Evolutionary conservation across 2,113 vertebrate genomes (phyloP).

Genomic region (Leucopsar rothschildi): DNA sequence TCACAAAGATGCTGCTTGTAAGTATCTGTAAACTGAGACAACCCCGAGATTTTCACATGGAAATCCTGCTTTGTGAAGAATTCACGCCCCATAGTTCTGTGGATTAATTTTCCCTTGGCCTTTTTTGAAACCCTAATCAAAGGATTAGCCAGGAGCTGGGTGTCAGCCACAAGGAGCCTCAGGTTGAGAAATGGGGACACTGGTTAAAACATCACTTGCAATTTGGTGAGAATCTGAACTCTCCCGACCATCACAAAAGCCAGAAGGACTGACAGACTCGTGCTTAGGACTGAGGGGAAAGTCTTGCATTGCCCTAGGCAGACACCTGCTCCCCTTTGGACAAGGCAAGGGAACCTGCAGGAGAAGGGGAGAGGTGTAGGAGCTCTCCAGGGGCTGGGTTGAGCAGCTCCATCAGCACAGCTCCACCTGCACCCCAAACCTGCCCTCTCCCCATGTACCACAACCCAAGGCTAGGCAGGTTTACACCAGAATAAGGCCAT

Average conservation of each 20-base stretch:
- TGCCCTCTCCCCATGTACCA: fast-evolving
- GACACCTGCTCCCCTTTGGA: background rate
- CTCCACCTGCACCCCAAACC: background rate
- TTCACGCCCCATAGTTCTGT: background rate
- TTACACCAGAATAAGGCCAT: background rate
- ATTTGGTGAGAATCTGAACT: background rate
- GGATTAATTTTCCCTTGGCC: background rate
- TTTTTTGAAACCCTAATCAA: background rate
- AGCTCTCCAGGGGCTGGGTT: fast-evolving
- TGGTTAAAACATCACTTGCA: background rate
- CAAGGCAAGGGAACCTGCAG: background rate
- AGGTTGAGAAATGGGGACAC: background rate
- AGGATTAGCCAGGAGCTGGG: background rate
- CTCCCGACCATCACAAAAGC: background rate
- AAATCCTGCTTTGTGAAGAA: background rate
- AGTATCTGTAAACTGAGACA: background rate
- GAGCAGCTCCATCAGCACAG: background rate
- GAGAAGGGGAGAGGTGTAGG: fast-evolving
- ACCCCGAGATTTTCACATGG: background rate
- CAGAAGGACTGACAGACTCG: background rate
- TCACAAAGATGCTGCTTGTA: background rate
- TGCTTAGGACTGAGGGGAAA: background rate
- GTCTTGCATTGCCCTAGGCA: background rate
- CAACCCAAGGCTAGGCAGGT: fast-evolving
- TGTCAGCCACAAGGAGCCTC: background rate